phyloP scores from a whole-genome alignment of 2,888 invertebrate genomes.

The Druceiella hillmani region DNA sequence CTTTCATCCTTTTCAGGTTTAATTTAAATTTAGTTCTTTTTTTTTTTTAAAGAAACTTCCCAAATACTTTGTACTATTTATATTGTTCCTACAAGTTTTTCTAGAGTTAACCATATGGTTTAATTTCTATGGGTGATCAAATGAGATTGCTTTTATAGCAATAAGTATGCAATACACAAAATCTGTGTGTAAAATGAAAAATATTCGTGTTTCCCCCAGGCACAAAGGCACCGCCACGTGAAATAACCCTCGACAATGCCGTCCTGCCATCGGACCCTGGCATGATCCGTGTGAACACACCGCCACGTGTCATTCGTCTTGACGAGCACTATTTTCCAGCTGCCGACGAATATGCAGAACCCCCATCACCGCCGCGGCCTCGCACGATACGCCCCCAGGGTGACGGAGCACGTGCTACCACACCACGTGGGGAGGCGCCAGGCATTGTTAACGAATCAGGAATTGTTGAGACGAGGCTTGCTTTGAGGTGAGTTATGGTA shows the following conservation, averaged over 20 bases:
- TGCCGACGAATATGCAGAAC: conserved; percentile 54
- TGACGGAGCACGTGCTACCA: conserved; percentile 38
- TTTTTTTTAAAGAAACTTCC: too few relatives aligned
- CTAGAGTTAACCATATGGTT: too few relatives aligned
- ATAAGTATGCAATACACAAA: too few relatives aligned
- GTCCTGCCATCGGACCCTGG: conserved; percentile 66
- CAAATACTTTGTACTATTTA: too few relatives aligned
- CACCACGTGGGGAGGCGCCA: conserved; percentile 36
- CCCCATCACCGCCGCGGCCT: conserved; percentile 35
- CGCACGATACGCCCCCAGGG: conserved; percentile 34
- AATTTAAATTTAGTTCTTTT: too few relatives aligned
- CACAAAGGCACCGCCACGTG: conserved; percentile 79
- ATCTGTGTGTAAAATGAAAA: too few relatives aligned
- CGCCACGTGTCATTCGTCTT: conserved; percentile 81
- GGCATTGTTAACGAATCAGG: conserved; percentile 44
- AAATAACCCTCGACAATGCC: conserved; percentile 80
- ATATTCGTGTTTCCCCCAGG: too few relatives aligned
- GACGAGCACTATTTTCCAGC: conserved; percentile 80
- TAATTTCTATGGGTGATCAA: too few relatives aligned
- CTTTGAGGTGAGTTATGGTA: conserved; percentile 40
- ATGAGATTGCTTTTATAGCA: too few relatives aligned
- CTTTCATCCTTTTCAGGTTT: too few relatives aligned
- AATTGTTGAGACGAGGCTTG: conserved; percentile 45
- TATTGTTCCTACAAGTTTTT: too few relatives aligned
- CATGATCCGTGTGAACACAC: conserved; percentile 79